Conservation (phyloP, 2,888 invertebrate species). For the Thymelicus lineola region DNA sequence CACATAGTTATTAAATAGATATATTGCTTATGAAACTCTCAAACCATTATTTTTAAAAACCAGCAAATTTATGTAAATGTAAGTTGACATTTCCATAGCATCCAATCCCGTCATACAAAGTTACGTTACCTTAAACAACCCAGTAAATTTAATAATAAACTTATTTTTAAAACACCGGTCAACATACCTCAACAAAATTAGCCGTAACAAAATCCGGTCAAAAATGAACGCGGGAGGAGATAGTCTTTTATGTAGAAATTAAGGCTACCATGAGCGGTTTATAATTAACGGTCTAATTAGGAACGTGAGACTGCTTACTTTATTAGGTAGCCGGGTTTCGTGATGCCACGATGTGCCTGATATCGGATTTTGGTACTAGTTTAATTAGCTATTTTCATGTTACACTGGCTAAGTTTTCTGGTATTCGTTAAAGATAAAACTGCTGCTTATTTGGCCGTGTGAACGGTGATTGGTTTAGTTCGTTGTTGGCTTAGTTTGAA, state of each 20-base stretch:
- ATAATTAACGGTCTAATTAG: conserved; percentile 84
- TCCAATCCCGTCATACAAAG: too few relatives aligned
- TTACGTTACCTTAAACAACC: too few relatives aligned
- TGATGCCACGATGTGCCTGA: conserved; percentile 69
- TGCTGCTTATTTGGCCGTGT: conserved; percentile 18
- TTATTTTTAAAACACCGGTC: conserved; percentile 33
- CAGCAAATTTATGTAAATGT: too few relatives aligned
- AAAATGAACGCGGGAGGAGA: conserved; percentile 67
- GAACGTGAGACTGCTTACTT: conserved; percentile 79
- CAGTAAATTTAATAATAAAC: too few relatives aligned
- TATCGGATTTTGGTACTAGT: conserved; percentile 82
- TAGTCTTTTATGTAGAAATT: conserved; percentile 79
- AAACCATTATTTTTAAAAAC: too few relatives aligned
- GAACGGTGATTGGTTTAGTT: conserved; percentile 14
- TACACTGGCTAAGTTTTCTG: conserved; percentile 51
- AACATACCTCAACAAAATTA: conserved; percentile 21
- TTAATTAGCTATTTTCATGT: conserved; percentile 80
- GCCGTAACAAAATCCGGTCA: conserved; percentile 74
- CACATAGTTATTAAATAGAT: too few relatives aligned
- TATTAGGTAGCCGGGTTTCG: conserved; percentile 75
- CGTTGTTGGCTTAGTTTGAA: background rate
- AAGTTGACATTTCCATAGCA: too few relatives aligned
- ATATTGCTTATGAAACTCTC: too few relatives aligned
- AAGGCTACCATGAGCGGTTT: conserved; percentile 80
- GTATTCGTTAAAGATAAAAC: conserved; percentile 38